These are phyloP conservation scores for Cladopsammia gracilis DNA, from an alignment of 64 coral and sea anemone genomes.

Conservation along the genomic window DNA sequence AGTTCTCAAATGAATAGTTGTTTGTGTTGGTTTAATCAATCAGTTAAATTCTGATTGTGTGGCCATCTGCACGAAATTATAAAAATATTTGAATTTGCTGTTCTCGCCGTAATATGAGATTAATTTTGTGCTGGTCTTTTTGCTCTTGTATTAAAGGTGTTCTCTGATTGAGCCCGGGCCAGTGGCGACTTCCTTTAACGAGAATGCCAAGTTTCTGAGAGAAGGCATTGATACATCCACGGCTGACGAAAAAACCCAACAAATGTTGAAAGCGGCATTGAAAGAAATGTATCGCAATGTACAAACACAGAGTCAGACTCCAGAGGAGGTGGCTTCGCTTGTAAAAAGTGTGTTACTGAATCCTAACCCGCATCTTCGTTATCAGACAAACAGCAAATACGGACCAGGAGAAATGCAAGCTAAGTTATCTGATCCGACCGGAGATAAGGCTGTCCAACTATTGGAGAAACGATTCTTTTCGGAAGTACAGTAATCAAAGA, in stretches of 20 bases:
- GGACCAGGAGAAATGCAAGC: slow-evolving; percentile 53
- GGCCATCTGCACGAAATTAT: too few species aligned
- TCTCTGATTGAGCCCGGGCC: slow-evolving; percentile 79
- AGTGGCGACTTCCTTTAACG: slow-evolving; percentile 45
- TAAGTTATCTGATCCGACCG: slow-evolving; percentile 70
- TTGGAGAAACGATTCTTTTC: neutral
- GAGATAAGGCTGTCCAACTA: slow-evolving; percentile 42
- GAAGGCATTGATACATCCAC: slow-evolving; percentile 68
- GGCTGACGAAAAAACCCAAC: slow-evolving; percentile 71
- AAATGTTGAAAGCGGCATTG: slow-evolving; percentile 48
- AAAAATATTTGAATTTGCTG: too few species aligned
- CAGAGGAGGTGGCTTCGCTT: slow-evolving; percentile 64
- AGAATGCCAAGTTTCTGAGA: slow-evolving; percentile 18
- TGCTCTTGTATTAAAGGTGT: slow-evolving; percentile 16
- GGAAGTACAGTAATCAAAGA: neutral
- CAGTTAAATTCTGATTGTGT: too few species aligned
- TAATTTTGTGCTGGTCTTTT: too few species aligned
- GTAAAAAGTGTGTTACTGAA: slow-evolving; percentile 65
- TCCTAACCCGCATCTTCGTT: slow-evolving; percentile 53
- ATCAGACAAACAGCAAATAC: slow-evolving; percentile 68
- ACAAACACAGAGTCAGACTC: slow-evolving; percentile 34
- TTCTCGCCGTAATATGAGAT: too few species aligned
- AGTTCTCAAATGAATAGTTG: too few species aligned
- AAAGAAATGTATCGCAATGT: slow-evolving; percentile 40
- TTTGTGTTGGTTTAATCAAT: too few species aligned